These are phyloP conservation scores for Danio aesculapii DNA, from an alignment of 2,797 vertebrate species.

Conservation along the genomic window DNA sequence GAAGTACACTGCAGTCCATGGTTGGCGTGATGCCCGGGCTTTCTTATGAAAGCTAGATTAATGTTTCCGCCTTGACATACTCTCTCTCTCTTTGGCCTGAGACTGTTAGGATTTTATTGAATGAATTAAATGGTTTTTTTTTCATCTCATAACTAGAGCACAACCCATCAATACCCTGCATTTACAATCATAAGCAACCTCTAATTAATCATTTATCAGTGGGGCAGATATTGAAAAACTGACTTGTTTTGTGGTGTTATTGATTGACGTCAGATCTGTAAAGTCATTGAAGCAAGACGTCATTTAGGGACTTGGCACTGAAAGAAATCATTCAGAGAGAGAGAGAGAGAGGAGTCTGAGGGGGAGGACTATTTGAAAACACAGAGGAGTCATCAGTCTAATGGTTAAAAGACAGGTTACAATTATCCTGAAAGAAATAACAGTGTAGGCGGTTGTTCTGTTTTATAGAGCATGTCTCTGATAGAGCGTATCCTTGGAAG, in stretches of 20 bases:
- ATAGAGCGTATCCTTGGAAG: not conserved
- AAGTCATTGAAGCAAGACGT: constrained; percentile 36
- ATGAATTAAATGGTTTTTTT: constrained; percentile 8
- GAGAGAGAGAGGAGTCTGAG: not conserved
- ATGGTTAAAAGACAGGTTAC: constrained; percentile 19
- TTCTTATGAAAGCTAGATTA: constrained; percentile 40
- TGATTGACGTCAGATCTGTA: constrained; percentile 25
- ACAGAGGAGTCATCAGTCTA: constrained; percentile 31
- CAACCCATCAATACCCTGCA: constrained; percentile 1
- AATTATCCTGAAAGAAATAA: constrained; percentile 26
- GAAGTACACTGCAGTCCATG: constrained; percentile 17
- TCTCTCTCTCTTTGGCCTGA: not conserved
- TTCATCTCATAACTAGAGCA: constrained; percentile 9
- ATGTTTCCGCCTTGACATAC: constrained; percentile 22
- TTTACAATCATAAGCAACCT: constrained; percentile 12
- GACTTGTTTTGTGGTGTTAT: constrained; percentile 37
- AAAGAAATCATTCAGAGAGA: constrained; percentile 15
- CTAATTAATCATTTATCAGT: constrained; percentile 31
- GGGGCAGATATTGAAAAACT: constrained; percentile 6
- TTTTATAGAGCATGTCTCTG: not conserved
- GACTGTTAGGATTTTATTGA: constrained; percentile 21
- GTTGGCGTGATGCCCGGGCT: constrained; percentile 14
- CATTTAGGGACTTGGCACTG: constrained; percentile 20
- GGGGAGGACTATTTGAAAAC: constrained; percentile 14
- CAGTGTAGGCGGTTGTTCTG: not conserved